These are phyloP conservation scores for Coptodon rendalli DNA, from an alignment of 2,113 vertebrate genomes.

Conservation along the genomic window DNA sequence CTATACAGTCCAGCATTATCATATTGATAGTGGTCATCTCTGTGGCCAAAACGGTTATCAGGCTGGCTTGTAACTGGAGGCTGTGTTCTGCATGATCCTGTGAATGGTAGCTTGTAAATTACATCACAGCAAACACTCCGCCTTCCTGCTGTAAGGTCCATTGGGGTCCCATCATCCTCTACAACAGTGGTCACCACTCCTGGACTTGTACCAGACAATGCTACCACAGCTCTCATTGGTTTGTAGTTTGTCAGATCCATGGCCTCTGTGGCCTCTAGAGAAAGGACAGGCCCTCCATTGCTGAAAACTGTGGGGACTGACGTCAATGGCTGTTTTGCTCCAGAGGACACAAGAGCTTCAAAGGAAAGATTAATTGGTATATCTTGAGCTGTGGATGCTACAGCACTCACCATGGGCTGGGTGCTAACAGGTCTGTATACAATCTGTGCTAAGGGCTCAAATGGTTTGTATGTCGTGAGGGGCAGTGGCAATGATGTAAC, in stretches of 20 bases:
- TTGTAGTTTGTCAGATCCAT: slow-evolving; percentile 92
- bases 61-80: slow-evolving; percentile 82
- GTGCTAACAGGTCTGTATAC: slow-evolving; percentile 70
- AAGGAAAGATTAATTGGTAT: slow-evolving; percentile 90
- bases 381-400: slow-evolving; percentile 47
- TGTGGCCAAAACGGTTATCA: slow-evolving; percentile 84
- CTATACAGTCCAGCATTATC: slow-evolving; percentile 75
- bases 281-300: slow-evolving; percentile 66
- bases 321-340: slow-evolving; percentile 69
- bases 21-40: slow-evolving; percentile 86
- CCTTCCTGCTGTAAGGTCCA: slow-evolving; percentile 91
- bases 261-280: slow-evolving; percentile 71
- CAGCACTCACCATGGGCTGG: slow-evolving; percentile 49
- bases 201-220: slow-evolving; percentile 79
- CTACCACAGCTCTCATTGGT: slow-evolving; percentile 82
- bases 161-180: slow-evolving; percentile 90
- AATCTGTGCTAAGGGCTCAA: slow-evolving; percentile 77
- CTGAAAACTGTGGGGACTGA: slow-evolving; percentile 66
- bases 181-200: slow-evolving; percentile 82
- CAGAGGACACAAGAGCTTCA: slow-evolving; percentile 68
- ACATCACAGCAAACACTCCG: slow-evolving; percentile 93
- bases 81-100: slow-evolving; percentile 86
- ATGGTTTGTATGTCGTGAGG: slow-evolving; percentile 81
- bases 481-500: slow-evolving; percentile 77
- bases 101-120: slow-evolving; percentile 93